Conservation (phyloP, 2,888 invertebrate genomes). For the Chloromyia formosa region DNA sequence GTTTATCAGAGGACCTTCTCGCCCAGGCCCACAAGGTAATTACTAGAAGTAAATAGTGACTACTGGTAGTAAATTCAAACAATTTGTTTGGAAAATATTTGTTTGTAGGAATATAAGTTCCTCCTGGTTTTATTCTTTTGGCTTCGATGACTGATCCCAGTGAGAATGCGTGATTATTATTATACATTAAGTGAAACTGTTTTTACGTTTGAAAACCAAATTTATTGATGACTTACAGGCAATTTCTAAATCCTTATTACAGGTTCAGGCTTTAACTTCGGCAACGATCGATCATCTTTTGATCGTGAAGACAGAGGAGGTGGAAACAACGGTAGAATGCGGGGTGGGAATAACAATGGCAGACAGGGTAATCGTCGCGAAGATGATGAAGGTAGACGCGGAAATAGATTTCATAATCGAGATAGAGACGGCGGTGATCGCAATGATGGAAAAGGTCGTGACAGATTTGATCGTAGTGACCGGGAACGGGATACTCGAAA, state of each 20-base stretch:
- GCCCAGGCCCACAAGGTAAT: conserved; percentile 51
- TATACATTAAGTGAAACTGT: too few relatives aligned
- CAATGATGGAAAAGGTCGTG: conserved; percentile 55
- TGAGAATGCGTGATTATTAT: too few relatives aligned
- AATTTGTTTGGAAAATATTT: too few relatives aligned
- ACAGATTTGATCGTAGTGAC: conserved; percentile 55
- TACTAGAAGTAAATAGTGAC: not conserved
- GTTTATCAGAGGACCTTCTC: conserved; percentile 53
- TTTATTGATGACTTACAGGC: too few relatives aligned
- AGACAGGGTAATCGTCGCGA: conserved; percentile 58
- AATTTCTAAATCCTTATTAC: too few relatives aligned
- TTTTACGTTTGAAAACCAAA: too few relatives aligned
- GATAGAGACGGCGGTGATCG: conserved; percentile 59
- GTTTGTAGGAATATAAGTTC: too few relatives aligned
- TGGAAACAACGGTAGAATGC: conserved; percentile 48
- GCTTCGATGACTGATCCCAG: too few relatives aligned
- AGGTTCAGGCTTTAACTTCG: conserved; percentile 48
- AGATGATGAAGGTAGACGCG: conserved; percentile 55
- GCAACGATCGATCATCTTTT: conserved; percentile 50
- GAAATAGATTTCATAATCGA: conserved; percentile 57
- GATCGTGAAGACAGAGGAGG: conserved; percentile 53
- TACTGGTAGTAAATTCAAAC: too few relatives aligned
- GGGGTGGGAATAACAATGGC: conserved; percentile 50
- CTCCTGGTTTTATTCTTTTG: too few relatives aligned
- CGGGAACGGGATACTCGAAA: conserved; percentile 53